Evolutionary conservation across 2,888 invertebrate genomes (phyloP), one percentile per base, ranked within the genome.

Genomic region (Limnephilus marmoratus): DNA sequence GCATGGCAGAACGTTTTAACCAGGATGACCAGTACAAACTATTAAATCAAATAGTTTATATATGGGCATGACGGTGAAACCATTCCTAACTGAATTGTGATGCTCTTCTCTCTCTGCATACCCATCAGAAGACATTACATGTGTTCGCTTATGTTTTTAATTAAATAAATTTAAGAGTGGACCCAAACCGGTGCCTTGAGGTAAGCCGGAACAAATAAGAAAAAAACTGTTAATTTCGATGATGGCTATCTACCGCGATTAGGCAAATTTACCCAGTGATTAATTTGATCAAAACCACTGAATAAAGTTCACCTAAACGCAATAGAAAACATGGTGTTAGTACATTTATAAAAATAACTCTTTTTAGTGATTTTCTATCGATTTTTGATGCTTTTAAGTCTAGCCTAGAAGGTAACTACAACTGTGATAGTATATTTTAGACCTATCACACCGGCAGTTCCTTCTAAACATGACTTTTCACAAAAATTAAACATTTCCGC

Each of bases 381-480:
- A 7, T 37, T 83, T 34, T 34, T 83, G 83, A 83, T 18, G 37
- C 34, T 7, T 24, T 18, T 88, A 92, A 94, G 94, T 94, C 94
- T 94, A 91, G 87, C 45, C 45, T 90, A 92, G 92, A 94, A 94
- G 95, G 95, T 94, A 95, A 95, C 95, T 95, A 95, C 94, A 94
- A 94, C 95, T 95, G 95, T 95, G 95, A 95, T 95, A 95, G 94
- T 92, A 85, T 90, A 92, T 85, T 93, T 93, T 93, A 92, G 92
- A 93, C 94, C 95, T 94, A 95, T 95, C 95, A 95, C 95, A 95
- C 94, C 95, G 94, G 94, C 94, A 95, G 95, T 95, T 95, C 95
- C 95, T 95, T 95, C 68, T 68, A n/a, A 9, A n/a, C 68, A 68
- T 2, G n/a, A 68, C 68, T 24, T 24, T 24, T 24, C 24, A 68